These are phyloP conservation scores for Axea sp. DNA, from an alignment of 2,888 invertebrate species.

Conservation along the genomic window DNA sequence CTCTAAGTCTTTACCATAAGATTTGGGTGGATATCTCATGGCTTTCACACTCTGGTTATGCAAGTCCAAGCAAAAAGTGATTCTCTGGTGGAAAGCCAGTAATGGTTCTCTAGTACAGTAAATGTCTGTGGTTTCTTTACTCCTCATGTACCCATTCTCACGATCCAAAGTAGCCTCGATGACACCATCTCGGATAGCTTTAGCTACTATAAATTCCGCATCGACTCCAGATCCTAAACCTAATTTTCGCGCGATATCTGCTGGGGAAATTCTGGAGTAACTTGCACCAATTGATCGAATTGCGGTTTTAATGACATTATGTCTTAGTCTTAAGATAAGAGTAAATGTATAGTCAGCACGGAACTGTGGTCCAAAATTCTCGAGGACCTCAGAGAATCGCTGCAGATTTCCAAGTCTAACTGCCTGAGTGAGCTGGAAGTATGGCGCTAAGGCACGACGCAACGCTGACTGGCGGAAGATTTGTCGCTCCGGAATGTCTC, in stretches of 20 bases:
- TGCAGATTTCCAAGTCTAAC: constrained; percentile 97
- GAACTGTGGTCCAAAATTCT: constrained; percentile 94
- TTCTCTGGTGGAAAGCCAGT: constrained; percentile 97
- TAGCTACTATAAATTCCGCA: constrained; percentile 99
- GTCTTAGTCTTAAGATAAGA: constrained; percentile 95
- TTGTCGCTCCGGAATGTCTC: constrained; percentile 98
- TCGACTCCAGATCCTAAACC: constrained; percentile 97
- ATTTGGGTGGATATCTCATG: constrained; percentile 99
- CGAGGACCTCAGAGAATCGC: constrained; percentile 94
- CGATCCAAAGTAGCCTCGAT: constrained; percentile 99
- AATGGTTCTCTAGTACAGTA: constrained; percentile 98
- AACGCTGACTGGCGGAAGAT: constrained; percentile 95
- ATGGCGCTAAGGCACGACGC: constrained; percentile 93
- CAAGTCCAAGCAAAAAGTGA: constrained; percentile 97
- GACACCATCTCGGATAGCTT: constrained; percentile 98
- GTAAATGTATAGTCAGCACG: constrained; percentile 97
- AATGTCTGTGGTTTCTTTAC: constrained; percentile 97
- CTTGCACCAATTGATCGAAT: constrained; percentile 97
- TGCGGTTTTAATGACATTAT: constrained; percentile 99
- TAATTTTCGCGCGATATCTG: constrained; percentile 96
- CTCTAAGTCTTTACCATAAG: constrained; percentile 98
- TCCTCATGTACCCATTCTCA: constrained; percentile 97
- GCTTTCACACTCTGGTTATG: constrained; percentile 99
- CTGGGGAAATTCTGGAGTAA: constrained; percentile 96
- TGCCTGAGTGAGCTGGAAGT: constrained; percentile 98